Base-by-base conservation (phyloP, 1,140 invertebrate genomes). In the Drosophila pandora region DNA sequence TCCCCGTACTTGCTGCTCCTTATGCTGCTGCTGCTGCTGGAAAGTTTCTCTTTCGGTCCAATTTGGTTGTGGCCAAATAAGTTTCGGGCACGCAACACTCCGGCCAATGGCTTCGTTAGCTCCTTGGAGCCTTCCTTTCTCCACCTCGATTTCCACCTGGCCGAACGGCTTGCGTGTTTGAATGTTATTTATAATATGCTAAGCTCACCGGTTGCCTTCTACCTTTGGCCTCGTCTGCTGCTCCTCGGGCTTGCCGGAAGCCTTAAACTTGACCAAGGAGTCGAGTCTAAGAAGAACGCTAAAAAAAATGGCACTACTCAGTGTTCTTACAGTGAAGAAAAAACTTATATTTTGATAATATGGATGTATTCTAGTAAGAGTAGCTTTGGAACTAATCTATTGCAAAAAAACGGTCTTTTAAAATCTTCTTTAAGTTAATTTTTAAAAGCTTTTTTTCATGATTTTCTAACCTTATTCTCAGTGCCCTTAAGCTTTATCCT, bases 101-200 rank as follows among this genome's bases (percentile, higher is more conserved):
- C 21, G 73, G 59, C 41, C 63, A 75, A 59, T 57, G 70, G 76
- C 61, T 62, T 70, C 55, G 82, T 82, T 87, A 82, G 74, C 82
- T 85, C 78, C 69, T 87, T 78, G 43, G 65, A 39, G 50, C 13
- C 8, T 13, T 53, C 25, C 65, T 13, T 23, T 39, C n/a, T 32
- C 34, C 53, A 12, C 41, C 13, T 53, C 37, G 49, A 47, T 56
- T 61, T 53, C 48, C 56, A 81, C 81, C 82, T 85, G 79, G 74
- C 69, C 74, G 82, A 87, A 82, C 79, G 69, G 78, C 62, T 85
- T 85, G 81, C 81, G 82, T 85, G 82, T 87, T 87, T 82, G 78
- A 41, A 80, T 71, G 82, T 82, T 85, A 87, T 85, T 85, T 85
- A 85, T 85, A 85, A 87, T 71, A 75, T 74, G 49, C 62, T 62